Base-by-base conservation (phyloP, 1,140 invertebrate genomes). In the Augochlora pura region DNA sequence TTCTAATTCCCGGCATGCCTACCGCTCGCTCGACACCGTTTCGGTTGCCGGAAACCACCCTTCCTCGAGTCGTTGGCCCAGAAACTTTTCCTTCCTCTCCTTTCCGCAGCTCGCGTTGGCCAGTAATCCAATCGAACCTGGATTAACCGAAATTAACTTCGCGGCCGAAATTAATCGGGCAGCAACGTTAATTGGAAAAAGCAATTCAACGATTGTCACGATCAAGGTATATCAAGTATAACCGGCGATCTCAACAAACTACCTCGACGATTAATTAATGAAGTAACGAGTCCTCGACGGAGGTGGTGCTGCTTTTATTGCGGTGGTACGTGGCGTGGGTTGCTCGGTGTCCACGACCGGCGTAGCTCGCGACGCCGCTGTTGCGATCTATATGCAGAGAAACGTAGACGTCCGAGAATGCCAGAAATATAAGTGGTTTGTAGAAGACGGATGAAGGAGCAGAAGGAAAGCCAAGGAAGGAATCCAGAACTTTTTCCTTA, bases 21-120 rank as follows among this genome's bases (percentile, higher is more conserved):
- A 73, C 59, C 64, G 59, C 73, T 80, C 75, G 79, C 68, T 82
- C 84, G 73, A 85, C 83, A 81, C 72, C 84, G 81, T 85, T 85
- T 85, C 72, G 70, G 62, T 71, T 78, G 70, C 62, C 74, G 65
- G 59, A 49, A 66, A 71, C 59, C 72, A 69, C 73, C 65, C 70
- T 63, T 73, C 54, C 79, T 66, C 38, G 57, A 73, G 46, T 63
- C 67, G 54, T 64, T 62, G 82, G 38, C 65, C 68, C 67, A 59
- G 25, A 69, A 84, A 85, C 83, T 84, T 85, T 84, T 59, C 70
- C 60, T 74, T 69, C 68, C 74, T 64, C 66, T 46, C 62, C 27
- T 32, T 59, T 39, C 49, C 63, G 57, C 74, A 54, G 70, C 62
- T 80, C 68, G 77, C 59, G 63, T 72, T 49, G 63, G 32, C 75